These are phyloP conservation scores for Etheostoma spectabile DNA, from an alignment of 2,113 vertebrate genomes.

Conservation along the genomic window DNA sequence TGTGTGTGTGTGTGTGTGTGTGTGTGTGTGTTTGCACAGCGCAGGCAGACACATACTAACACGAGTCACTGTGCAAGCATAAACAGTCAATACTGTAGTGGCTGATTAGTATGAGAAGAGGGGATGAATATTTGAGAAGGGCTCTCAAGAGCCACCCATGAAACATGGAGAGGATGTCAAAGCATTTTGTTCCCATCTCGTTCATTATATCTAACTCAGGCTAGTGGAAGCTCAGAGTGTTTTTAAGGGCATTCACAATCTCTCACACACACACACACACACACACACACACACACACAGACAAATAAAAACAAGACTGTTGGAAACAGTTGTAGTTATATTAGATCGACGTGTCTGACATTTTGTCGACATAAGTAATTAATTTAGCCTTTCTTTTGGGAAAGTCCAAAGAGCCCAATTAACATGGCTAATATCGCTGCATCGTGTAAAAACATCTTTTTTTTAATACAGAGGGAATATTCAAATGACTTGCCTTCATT, in stretches of 20 bases:
- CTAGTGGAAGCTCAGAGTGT: slow-evolving; percentile 39
- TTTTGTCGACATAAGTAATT: slow-evolving; percentile 88
- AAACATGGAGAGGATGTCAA: slow-evolving; percentile 82
- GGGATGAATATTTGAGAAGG: slow-evolving; percentile 75
- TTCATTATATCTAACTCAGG: slow-evolving; percentile 82
- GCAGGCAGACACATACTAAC: slow-evolving; percentile 33
- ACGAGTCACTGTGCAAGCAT: slow-evolving; percentile 60
- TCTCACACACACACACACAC: slow-evolving; percentile 20
- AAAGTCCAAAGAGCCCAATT: slow-evolving; percentile 87
- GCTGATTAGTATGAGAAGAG: slow-evolving; percentile 78
- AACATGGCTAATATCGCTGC: slow-evolving; percentile 86
- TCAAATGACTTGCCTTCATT: slow-evolving; percentile 87
- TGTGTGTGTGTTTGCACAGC: slow-evolving; percentile 24
- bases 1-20: slow-evolving; percentile 17
- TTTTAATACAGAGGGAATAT: slow-evolving; percentile 87
- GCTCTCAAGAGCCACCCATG: slow-evolving; percentile 72
- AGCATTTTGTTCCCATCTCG: slow-evolving; percentile 69
- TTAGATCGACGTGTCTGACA: slow-evolving; percentile 84
- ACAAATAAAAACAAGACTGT: slow-evolving; percentile 73
- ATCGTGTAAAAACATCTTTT: slow-evolving; percentile 86
- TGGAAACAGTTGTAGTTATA: slow-evolving; percentile 81
- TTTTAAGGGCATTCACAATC: slow-evolving; percentile 34
- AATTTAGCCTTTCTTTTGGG: slow-evolving; percentile 85
- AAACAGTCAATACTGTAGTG: slow-evolving; percentile 71
- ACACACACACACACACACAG: slow-evolving; percentile 20